Percentiles rank a stretch among this genome's conserved stretches.
Evolutionary conservation across 2,888 invertebrate genomes (phyloP).

Genomic region (Synanthedon vespiformis): DNA sequence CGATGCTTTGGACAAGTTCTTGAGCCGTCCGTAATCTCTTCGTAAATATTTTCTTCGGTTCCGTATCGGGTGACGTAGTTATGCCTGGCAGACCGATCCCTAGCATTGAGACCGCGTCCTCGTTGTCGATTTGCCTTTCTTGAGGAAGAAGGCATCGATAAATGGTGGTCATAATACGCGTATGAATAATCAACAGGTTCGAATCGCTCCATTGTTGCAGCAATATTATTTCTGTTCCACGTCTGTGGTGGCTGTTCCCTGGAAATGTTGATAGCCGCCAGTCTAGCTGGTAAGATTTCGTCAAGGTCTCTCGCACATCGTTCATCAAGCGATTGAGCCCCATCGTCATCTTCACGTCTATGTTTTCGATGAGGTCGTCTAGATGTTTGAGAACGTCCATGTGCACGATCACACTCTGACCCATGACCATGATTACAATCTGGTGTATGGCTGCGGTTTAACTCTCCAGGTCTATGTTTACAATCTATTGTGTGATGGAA

Average conservation of each 20-base stretch:
- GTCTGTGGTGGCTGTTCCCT: slow-evolving; percentile 59
- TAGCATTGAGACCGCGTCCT: slow-evolving; percentile 50
- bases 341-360: slow-evolving; percentile 54
- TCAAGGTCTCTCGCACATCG: slow-evolving; percentile 61
- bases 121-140: slow-evolving; percentile 56
- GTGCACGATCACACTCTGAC: slow-evolving; percentile 48
- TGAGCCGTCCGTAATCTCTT: slow-evolving; percentile 79
- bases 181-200: slow-evolving; percentile 84
- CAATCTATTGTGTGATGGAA: slow-evolving; percentile 56
- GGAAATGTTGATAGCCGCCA: slow-evolving; percentile 60
- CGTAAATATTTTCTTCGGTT: slow-evolving; percentile 87
- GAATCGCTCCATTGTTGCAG: slow-evolving; percentile 75
- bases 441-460: slow-evolving; percentile 57
- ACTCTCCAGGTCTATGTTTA: slow-evolving; percentile 49
- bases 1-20: slow-evolving; percentile 64
- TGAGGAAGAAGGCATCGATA: slow-evolving; percentile 72
- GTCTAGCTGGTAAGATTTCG: slow-evolving; percentile 61
- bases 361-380: slow-evolving; percentile 49
- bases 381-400: slow-evolving; percentile 49
- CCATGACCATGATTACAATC: slow-evolving; percentile 52
- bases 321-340: slow-evolving; percentile 59
- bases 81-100: slow-evolving; percentile 68
- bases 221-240: slow-evolving; percentile 74
- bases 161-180: slow-evolving; percentile 83
- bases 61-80: slow-evolving; percentile 84